Percentiles rank a stretch among this genome's conserved stretches.
These are phyloP conservation scores for Phymastichus coffea DNA, from an alignment of 1,140 invertebrate genomes.

Conservation along the genomic window DNA sequence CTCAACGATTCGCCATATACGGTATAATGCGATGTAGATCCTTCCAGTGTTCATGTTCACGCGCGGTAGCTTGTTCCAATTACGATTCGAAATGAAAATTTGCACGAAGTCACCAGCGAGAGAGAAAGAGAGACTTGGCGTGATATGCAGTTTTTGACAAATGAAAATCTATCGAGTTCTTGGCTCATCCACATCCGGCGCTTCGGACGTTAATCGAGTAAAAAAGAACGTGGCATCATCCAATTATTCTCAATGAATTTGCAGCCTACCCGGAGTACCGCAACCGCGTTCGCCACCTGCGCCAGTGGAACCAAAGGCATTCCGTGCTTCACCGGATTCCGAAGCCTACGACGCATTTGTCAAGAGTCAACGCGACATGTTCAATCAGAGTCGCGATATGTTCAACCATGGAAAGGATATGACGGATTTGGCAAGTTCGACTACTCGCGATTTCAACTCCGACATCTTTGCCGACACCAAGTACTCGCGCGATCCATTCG, in stretches of 20 bases:
- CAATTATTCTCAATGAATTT: not conserved
- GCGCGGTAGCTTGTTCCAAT: no score
- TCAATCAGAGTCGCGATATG: slow-evolving; percentile 52
- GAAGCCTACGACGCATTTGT: slow-evolving; percentile 59
- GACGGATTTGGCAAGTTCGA: slow-evolving; percentile 49
- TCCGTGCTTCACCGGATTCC: slow-evolving; percentile 67
- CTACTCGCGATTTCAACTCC: slow-evolving; percentile 46
- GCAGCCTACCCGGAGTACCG: slow-evolving; percentile 51
- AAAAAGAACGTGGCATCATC: no score
- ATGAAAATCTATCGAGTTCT: no score
- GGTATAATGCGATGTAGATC: no score
- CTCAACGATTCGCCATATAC: no score
- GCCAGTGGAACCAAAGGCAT: slow-evolving; percentile 71
- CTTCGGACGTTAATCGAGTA: no score
- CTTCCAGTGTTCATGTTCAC: no score
- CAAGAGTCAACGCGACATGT: slow-evolving; percentile 52
- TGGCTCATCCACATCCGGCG: no score
- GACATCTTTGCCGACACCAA: slow-evolving; percentile 52
- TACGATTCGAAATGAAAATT: no score
- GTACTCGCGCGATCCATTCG: slow-evolving; percentile 49
- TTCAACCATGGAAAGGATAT: slow-evolving; percentile 58
- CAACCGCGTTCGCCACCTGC: slow-evolving; percentile 62
- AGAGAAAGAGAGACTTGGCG: no score
- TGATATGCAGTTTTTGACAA: no score
- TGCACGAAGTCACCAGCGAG: no score